Percentiles rank a stretch among this genome's conserved stretches.
phyloP scores from a whole-genome alignment of 1,140 invertebrate species.

The Sycophila sp. region DNA sequence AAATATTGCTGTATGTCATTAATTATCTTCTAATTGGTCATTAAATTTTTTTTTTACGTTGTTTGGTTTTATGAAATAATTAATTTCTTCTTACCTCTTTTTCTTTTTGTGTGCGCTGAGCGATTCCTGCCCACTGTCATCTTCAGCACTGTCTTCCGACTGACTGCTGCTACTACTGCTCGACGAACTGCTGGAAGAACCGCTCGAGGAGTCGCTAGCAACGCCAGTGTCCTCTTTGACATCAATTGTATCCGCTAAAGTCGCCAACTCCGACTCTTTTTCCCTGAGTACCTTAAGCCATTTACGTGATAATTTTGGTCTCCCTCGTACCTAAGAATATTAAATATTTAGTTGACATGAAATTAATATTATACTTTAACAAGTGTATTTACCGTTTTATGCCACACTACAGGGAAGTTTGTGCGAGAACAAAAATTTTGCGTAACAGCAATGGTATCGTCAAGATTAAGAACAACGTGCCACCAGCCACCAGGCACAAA shows the following conservation, averaged over 20 bases:
- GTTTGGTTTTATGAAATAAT: conserved; percentile 4
- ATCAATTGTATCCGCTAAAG: conserved; percentile 87
- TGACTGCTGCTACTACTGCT: conserved; percentile 70
- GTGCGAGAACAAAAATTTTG: conserved; percentile 97
- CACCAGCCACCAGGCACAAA: conserved; percentile 99
- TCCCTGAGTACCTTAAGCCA: conserved; percentile 69
- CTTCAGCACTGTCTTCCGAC: conserved; percentile 75
- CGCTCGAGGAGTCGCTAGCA: conserved; percentile 93
- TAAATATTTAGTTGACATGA: conserved; percentile 10
- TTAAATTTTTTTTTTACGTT: neutral
- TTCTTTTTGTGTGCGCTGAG: conserved; percentile 89
- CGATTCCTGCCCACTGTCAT: conserved; percentile 87
- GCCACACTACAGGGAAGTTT: conserved; percentile 98
- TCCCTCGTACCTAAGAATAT: conserved; percentile 71
- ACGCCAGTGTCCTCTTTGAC: conserved; percentile 87
- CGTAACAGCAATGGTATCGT: conserved; percentile 95
- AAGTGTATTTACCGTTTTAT: conserved; percentile 83
- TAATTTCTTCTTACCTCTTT: conserved; percentile 65
- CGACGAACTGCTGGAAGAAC: conserved; percentile 86
- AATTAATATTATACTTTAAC: neutral
- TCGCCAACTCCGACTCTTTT: conserved; percentile 84
- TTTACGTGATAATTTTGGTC: conserved; percentile 90
- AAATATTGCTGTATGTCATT: conserved; percentile 9
- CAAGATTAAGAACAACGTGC: conserved; percentile 98
- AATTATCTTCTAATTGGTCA: neutral